Conservation (phyloP, 2,888 invertebrate genomes). For the Elaeidobius kamerunicus region DNA sequence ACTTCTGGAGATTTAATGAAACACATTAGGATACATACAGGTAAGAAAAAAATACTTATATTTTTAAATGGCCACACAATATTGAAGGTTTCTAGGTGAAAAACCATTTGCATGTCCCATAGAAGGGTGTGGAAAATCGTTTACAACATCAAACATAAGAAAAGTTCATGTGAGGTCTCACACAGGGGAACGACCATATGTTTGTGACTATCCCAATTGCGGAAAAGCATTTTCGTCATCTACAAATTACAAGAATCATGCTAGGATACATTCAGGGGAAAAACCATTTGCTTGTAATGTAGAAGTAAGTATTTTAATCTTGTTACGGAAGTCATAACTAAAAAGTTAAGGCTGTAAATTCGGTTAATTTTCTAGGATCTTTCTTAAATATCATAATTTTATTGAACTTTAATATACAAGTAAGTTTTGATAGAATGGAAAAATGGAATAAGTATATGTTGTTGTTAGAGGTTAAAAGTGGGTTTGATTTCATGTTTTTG, state of each 20-base stretch:
- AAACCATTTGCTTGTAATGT: constrained; percentile 64
- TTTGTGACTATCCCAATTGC: constrained; percentile 58
- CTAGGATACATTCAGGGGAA: constrained; percentile 66
- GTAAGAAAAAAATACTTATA: constrained; percentile 36
- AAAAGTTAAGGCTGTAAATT: no score
- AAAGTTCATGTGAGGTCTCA: constrained; percentile 66
- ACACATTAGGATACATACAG: constrained; percentile 48
- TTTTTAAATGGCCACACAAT: no score
- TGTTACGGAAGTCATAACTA: no score
- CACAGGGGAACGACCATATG: constrained; percentile 65
- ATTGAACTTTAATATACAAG: no score
- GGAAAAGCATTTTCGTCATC: constrained; percentile 64
- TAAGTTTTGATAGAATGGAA: no score
- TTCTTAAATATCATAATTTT: no score
- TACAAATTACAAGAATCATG: constrained; percentile 67
- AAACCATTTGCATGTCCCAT: constrained; percentile 54
- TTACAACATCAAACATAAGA: constrained; percentile 66
- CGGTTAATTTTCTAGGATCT: no score
- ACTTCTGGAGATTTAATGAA: constrained; percentile 48
- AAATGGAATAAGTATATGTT: no score
- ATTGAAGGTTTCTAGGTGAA: constrained; percentile 45
- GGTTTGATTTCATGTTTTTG: no score
- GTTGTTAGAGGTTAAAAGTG: no score
- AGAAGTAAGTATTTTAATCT: constrained; percentile 44
- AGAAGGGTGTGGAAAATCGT: constrained; percentile 61